Base-by-base conservation (phyloP, 2,113 vertebrate genomes). In the Mormyrus lacerda region DNA sequence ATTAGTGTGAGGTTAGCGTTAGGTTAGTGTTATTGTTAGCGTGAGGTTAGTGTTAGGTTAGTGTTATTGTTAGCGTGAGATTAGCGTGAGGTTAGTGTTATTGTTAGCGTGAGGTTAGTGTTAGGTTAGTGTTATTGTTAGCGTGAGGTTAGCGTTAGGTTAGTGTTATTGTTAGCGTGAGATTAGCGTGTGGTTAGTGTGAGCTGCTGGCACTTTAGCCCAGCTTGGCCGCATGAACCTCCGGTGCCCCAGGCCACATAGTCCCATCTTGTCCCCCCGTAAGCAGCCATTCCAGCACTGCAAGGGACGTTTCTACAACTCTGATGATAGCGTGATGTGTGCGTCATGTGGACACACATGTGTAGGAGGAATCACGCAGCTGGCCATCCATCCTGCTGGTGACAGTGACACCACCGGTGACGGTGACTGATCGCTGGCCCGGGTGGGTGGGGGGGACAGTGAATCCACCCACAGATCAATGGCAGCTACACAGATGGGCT, bases 401-500 rank as follows among this genome's bases (percentile, higher is more conserved):
- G 51, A 39, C 50, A 15, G 35, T 83, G 76, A 31, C 35, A n/a
- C 35, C 55, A 79, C 8, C 19, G 55, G 76, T 55, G 24, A 76
- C 1, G 35, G 88, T 88, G 79, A 88, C 58, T 82, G 47, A 55
- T 61, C 47, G 69, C 85, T 87, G 50, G 50, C 48, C 31, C 2
- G 1, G 85, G 9, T 35, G 84, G 50, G 24, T 45, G 84, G 61
- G n/a, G 44, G 24, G 76, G 42, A 31, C 51, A 17, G 76, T 84
- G 42, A 89, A 84, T 89, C 51, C 85, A 35, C 79, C 51, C n/a
- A 24, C 53, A 85, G 88, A 89, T 51, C 42, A 83, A 83, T 51
- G 27, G 50, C 51, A 89, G 53, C 35, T 51, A 45, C 88, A 89
- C 88, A 89, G 88, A 89, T 89, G 88, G 88, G 39, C 51, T 58